Evolutionary conservation across 2,113 vertebrate genomes (phyloP).

Genomic region (Pungitius pungitius): DNA sequence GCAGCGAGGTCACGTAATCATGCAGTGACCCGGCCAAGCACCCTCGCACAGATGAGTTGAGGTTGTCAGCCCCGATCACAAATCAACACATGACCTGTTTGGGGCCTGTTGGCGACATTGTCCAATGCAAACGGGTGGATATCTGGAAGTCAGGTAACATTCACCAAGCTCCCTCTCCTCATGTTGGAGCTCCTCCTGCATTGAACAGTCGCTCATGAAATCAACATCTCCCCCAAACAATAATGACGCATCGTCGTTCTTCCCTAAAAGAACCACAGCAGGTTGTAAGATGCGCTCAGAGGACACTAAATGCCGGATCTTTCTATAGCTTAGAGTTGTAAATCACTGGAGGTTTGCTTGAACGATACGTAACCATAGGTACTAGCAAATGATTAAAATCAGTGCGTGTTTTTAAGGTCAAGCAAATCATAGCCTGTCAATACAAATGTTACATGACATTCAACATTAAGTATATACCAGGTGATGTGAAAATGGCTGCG

Average conservation of each 20-base stretch:
- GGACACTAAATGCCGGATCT: not conserved
- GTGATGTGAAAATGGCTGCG: slow-evolving; percentile 16
- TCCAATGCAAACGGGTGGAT: slow-evolving; percentile 34
- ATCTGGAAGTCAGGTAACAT: slow-evolving; percentile 49
- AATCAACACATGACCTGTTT: slow-evolving; percentile 60
- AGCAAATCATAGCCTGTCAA: slow-evolving; percentile 30
- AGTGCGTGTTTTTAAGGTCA: slow-evolving; percentile 20
- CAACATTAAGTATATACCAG: slow-evolving; percentile 18
- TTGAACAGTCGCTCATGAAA: slow-evolving; percentile 17
- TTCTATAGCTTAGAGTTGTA: slow-evolving; percentile 6
- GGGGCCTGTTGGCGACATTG: slow-evolving; percentile 37
- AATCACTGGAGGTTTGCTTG: slow-evolving; percentile 4
- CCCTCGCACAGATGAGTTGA: slow-evolving; percentile 67
- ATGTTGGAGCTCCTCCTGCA: not conserved
- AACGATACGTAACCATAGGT: slow-evolving; percentile 4
- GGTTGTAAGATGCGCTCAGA: slow-evolving; percentile 9
- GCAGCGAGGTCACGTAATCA: slow-evolving; percentile 70
- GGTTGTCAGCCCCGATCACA: slow-evolving; percentile 70
- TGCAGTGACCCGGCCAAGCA: slow-evolving; percentile 73
- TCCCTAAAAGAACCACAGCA: slow-evolving; percentile 14
- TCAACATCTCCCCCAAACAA: slow-evolving; percentile 15
- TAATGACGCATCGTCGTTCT: not conserved
- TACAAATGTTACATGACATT: slow-evolving; percentile 38
- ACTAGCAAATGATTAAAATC: slow-evolving; percentile 6
- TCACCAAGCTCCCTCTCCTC: slow-evolving; percentile 2